Percentiles rank a stretch among this genome's conserved stretches.
Evolutionary conservation across 2,113 vertebrate species (phyloP).

Genomic region (Abramis brama): DNA sequence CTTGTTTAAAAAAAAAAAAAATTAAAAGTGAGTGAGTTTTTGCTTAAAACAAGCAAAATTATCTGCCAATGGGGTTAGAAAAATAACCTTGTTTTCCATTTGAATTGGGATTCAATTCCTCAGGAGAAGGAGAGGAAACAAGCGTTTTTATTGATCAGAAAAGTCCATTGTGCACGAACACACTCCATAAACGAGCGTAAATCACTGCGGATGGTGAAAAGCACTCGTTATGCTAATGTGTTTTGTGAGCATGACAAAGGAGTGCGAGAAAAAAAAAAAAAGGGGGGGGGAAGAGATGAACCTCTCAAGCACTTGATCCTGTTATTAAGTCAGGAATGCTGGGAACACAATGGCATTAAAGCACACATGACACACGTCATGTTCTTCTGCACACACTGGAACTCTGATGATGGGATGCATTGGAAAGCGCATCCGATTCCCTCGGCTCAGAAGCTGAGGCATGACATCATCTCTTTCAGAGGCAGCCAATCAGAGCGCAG

Average conservation of each 20-base stretch:
- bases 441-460: slow-evolving; percentile 70
- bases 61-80: too few species aligned
- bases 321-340: background rate
- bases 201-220: slow-evolving; percentile 50
- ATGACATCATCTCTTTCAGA: slow-evolving; percentile 81
- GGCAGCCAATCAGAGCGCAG: slow-evolving; percentile 67
- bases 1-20: too few species aligned
- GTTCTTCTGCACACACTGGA: background rate
- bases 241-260: slow-evolving; percentile 34
- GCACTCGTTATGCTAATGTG: background rate
- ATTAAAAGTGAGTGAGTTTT: too few species aligned
- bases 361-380: background rate
- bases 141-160: slow-evolving; percentile 84
- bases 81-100: too few species aligned
- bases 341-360: background rate
- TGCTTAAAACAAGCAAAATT: too few species aligned
- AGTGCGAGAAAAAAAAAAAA: background rate
- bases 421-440: slow-evolving; percentile 56
- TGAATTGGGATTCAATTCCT: too few species aligned
- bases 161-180: slow-evolving; percentile 42
- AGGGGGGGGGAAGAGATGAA: too few species aligned
- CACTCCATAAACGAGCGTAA: slow-evolving; percentile 64
- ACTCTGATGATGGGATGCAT: slow-evolving; percentile 19
- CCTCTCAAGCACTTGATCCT: background rate
- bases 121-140: slow-evolving; percentile 63